phyloP scores from a whole-genome alignment of 2,888 invertebrate species.

The Ferrisia virgata region DNA sequence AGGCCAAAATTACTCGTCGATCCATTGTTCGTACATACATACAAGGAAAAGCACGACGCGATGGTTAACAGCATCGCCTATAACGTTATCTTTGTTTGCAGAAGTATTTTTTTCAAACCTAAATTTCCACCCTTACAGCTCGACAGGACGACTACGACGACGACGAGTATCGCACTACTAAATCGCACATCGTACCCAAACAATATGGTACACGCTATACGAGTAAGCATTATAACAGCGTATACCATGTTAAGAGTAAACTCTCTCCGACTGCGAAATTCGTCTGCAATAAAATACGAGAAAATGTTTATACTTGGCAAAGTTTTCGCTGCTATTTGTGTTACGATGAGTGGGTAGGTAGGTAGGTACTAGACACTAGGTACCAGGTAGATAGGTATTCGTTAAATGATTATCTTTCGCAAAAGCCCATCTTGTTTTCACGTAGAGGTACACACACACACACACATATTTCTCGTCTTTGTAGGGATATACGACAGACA shows the following conservation, averaged over 20 bases:
- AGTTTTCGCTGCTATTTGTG: not conserved
- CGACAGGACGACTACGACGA: too few species aligned
- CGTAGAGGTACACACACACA: not conserved
- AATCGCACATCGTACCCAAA: not conserved
- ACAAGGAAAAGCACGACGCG: not conserved
- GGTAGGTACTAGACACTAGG: too few species aligned
- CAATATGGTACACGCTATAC: not conserved
- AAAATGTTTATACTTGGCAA: not conserved
- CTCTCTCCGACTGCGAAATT: not conserved
- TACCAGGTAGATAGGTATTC: not conserved
- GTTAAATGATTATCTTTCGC: not conserved
- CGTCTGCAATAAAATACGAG: not conserved
- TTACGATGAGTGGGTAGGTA: too few species aligned
- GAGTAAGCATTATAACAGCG: not conserved
- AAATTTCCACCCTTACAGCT: not conserved
- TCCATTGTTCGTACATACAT: not conserved
- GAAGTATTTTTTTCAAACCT: not conserved
- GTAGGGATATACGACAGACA: too few species aligned
- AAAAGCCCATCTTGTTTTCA: not conserved
- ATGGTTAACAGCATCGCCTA: slow-evolving; percentile 19
- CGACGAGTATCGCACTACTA: not conserved
- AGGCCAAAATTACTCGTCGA: slow-evolving; percentile 30
- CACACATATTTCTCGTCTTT: not conserved
- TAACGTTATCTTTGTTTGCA: not conserved
- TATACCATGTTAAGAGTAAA: not conserved